These are phyloP conservation scores for Drosophila subsilvestris DNA, from an alignment of 2,888 invertebrate genomes.

Conservation along the genomic window DNA sequence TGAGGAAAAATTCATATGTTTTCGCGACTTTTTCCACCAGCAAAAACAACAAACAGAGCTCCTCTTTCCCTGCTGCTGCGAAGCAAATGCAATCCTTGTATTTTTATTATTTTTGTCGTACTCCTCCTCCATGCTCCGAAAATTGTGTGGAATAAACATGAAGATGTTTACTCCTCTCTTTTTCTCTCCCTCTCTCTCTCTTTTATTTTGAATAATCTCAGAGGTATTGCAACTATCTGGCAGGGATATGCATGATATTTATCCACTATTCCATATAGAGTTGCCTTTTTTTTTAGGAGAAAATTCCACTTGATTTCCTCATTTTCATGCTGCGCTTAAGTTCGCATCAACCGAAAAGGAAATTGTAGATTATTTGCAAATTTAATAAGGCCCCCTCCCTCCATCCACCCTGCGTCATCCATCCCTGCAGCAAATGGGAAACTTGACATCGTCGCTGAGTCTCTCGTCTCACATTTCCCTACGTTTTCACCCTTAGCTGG, in stretches of 20 bases:
- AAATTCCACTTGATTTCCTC: background rate
- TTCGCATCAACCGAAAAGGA: slow-evolving; percentile 51
- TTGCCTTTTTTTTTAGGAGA: slow-evolving; percentile 31
- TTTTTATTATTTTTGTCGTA: slow-evolving; percentile 8
- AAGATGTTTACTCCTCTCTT: slow-evolving; percentile 63
- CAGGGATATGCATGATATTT: no score
- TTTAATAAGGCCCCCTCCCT: slow-evolving; percentile 57
- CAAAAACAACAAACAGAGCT: background rate
- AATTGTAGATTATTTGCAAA: slow-evolving; percentile 67
- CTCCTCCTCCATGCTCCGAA: slow-evolving; percentile 2
- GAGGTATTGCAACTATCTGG: background rate
- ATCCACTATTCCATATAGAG: no score
- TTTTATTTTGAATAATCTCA: slow-evolving; percentile 4
- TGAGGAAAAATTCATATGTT: slow-evolving; percentile 55
- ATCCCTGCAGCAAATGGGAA: slow-evolving; percentile 16
- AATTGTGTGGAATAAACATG: slow-evolving; percentile 73
- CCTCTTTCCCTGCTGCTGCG: background rate
- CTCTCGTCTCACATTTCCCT: slow-evolving; percentile 1
- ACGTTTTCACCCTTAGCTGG: background rate
- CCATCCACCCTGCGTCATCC: slow-evolving; percentile 5
- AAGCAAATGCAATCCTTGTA: slow-evolving; percentile 27
- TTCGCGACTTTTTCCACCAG: slow-evolving; percentile 24
- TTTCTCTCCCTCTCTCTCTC: slow-evolving; percentile 20
- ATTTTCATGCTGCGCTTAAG: slow-evolving; percentile 57
- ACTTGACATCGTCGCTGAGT: slow-evolving; percentile 1